Conservation (phyloP, 2,888 invertebrate genomes). For the Apodemia mormo region DNA sequence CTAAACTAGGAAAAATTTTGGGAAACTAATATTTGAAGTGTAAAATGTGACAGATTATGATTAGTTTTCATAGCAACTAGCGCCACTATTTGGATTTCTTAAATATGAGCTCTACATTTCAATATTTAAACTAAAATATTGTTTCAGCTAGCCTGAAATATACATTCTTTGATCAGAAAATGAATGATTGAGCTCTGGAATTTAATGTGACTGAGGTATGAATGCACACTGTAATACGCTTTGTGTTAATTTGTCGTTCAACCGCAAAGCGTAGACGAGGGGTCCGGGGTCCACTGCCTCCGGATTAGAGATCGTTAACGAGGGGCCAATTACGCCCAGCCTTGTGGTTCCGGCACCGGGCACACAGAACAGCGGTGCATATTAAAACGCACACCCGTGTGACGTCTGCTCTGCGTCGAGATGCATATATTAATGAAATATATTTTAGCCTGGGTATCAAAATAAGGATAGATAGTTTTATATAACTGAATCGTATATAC, state of each 20-base stretch:
- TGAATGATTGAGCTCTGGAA: neutral
- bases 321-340: slow-evolving; percentile 38
- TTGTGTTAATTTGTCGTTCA: slow-evolving; percentile 39
- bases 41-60: neutral
- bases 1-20: neutral
- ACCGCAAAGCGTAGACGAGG: slow-evolving; percentile 46
- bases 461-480: neutral
- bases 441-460: neutral
- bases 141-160: neutral
- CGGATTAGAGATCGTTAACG: slow-evolving; percentile 37
- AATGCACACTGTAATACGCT: slow-evolving; percentile 29
- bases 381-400: slow-evolving; percentile 21
- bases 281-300: slow-evolving; percentile 37
- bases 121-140: neutral
- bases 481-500: neutral
- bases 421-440: slow-evolving; percentile 1
- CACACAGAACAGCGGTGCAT: slow-evolving; percentile 25
- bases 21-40: neutral
- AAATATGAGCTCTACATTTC: neutral
- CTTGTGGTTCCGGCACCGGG: slow-evolving; percentile 32
- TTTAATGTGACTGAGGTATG: neutral
- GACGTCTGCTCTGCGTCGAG: neutral
- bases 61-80: neutral
- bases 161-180: neutral
- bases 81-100: neutral